These are phyloP conservation scores for Brevimyrus niger DNA, from an alignment of 2,113 vertebrate genomes.

Conservation along the genomic window DNA sequence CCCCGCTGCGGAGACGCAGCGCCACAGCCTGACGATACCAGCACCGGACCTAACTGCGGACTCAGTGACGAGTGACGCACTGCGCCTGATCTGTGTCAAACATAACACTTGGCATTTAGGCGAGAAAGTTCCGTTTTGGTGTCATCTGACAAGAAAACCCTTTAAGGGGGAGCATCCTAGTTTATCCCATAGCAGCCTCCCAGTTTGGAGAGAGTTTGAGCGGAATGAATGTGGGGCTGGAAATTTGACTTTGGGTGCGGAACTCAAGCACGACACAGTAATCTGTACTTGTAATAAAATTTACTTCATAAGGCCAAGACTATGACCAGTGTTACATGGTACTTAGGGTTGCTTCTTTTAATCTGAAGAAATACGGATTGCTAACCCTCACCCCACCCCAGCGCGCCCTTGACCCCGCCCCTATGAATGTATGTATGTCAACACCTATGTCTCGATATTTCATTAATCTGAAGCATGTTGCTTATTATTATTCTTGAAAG, in stretches of 20 bases:
- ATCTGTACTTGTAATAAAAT: background rate
- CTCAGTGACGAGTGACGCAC: background rate
- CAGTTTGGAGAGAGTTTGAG: background rate
- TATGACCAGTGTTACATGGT: background rate
- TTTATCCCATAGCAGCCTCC: background rate
- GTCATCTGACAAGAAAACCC: background rate
- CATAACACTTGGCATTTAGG: background rate
- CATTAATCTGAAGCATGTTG: background rate
- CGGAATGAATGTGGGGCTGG: background rate
- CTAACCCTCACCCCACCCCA: background rate
- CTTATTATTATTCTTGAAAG: background rate
- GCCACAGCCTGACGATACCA: background rate
- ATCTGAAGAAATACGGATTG: background rate
- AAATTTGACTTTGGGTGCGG: background rate
- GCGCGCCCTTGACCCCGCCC: background rate
- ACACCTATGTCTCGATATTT: background rate
- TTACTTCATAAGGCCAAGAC: background rate
- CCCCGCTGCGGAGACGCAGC: background rate
- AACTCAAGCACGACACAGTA: background rate
- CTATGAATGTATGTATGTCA: background rate
- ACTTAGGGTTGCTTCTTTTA: background rate
- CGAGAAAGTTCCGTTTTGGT: background rate
- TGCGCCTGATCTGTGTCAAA: background rate
- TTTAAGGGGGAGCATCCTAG: background rate
- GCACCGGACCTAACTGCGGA: background rate